Conservation (phyloP, 2,888 invertebrate species). For the Pasiphila rectangulata region DNA sequence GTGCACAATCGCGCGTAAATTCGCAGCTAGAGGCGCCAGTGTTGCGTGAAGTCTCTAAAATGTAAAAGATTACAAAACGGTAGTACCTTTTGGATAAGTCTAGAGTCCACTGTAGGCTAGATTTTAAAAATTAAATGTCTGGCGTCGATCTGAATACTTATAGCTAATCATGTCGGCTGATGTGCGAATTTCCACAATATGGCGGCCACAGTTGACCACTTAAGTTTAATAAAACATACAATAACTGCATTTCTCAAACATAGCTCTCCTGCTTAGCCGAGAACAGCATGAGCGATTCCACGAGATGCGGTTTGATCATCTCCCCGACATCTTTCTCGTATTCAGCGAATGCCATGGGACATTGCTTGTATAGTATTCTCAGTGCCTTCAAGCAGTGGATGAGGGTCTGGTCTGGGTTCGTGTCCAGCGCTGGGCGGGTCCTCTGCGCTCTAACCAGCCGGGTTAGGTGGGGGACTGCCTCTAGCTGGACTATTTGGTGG, state of each 20-base stretch:
- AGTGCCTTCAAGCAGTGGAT: conserved; percentile 72
- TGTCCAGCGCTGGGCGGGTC: conserved; percentile 56
- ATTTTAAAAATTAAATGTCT: too few relatives aligned
- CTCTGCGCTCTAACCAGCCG: conserved; percentile 83
- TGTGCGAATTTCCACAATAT: too few relatives aligned
- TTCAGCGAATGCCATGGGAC: conserved; percentile 62
- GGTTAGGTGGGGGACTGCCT: conserved; percentile 84
- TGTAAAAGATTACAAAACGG: too few relatives aligned
- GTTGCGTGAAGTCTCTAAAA: too few relatives aligned
- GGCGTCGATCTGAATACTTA: too few relatives aligned
- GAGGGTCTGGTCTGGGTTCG: conserved; percentile 69
- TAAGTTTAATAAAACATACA: too few relatives aligned
- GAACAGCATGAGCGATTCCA: conserved; percentile 89
- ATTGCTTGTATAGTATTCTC: conserved; percentile 70
- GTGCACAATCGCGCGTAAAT: too few relatives aligned
- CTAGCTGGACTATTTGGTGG: conserved; percentile 84
- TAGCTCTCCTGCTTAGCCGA: conserved; percentile 90
- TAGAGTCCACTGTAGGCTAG: too few relatives aligned
- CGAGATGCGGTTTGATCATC: conserved; percentile 86
- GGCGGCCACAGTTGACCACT: too few relatives aligned
- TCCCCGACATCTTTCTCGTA: conserved; percentile 84
- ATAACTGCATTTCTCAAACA: conserved; percentile 71
- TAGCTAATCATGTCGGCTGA: too few relatives aligned
- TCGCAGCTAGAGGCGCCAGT: too few relatives aligned
- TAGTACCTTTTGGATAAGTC: too few relatives aligned